Evolutionary conservation across 2,113 vertebrate genomes (phyloP).

Genomic region (Acinonyx jubatus): DNA sequence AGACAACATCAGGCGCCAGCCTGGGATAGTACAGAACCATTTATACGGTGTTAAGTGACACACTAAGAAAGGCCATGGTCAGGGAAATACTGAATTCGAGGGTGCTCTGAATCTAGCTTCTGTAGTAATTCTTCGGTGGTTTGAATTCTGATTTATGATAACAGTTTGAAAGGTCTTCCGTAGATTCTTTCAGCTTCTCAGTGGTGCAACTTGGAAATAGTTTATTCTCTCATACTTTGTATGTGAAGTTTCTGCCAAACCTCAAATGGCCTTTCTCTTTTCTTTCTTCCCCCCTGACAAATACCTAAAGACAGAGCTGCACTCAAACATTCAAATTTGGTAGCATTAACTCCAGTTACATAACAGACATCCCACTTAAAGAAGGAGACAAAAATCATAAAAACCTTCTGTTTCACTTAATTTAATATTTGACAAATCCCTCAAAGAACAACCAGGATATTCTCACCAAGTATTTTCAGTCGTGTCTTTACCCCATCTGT

Average conservation of each 20-base stretch:
- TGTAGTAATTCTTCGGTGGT: not conserved
- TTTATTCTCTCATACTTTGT: not conserved
- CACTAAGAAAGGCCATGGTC: not conserved
- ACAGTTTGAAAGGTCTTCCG: not conserved
- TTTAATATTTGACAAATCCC: slow-evolving; percentile 53
- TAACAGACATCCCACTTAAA: slow-evolving; percentile 62
- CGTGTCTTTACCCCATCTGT: slow-evolving; percentile 40
- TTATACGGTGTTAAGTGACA: not conserved
- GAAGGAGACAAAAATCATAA: slow-evolving; percentile 41
- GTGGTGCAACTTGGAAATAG: not conserved
- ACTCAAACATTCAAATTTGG: slow-evolving; percentile 27
- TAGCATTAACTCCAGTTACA: slow-evolving; percentile 52
- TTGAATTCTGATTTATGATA: not conserved
- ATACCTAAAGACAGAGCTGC: slow-evolving; percentile 48
- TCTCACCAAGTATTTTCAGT: slow-evolving; percentile 54
- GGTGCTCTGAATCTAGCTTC: not conserved
- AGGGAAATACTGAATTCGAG: not conserved
- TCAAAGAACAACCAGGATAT: slow-evolving; percentile 53
- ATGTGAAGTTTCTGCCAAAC: slow-evolving; percentile 42
- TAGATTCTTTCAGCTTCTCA: not conserved
- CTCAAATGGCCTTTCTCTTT: not conserved
- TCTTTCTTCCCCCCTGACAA: not conserved
- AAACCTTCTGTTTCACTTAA: slow-evolving; percentile 54
- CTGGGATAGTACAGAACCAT: not conserved
- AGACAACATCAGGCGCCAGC: not conserved